Conservation (phyloP, 2,888 invertebrate genomes). For the Lycia hirtaria region DNA sequence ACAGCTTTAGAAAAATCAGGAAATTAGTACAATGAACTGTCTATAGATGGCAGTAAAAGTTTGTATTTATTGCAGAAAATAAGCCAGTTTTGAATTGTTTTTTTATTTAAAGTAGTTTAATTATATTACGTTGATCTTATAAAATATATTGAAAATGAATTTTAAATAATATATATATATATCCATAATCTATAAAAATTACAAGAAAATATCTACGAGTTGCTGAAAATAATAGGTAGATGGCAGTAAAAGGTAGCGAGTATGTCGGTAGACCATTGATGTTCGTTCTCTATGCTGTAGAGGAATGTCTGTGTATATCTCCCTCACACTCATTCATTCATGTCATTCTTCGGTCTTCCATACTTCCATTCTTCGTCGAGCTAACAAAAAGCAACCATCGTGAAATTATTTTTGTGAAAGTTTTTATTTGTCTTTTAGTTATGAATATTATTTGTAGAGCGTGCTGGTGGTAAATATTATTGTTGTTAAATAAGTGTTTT, state of each 20-base stretch:
- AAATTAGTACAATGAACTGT: background rate
- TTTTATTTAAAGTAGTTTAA: background rate
- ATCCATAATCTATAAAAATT: background rate
- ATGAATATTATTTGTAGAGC: constrained; percentile 14
- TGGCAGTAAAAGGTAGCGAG: constrained; percentile 36
- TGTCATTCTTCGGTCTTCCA: no score
- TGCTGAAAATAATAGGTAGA: constrained; percentile 28
- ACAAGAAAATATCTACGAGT: background rate
- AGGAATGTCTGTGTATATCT: no score
- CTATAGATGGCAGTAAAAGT: constrained; percentile 10
- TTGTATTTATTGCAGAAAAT: background rate
- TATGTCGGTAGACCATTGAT: no score
- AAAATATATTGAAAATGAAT: no score
- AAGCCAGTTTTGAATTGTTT: background rate
- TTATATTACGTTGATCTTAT: no score
- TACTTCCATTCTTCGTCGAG: constrained; percentile 25
- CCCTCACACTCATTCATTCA: constrained; percentile 30
- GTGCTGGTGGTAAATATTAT: constrained; percentile 34
- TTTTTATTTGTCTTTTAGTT: constrained; percentile 35
- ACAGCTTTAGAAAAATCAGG: background rate
- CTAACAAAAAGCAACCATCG: no score
- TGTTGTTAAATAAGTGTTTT: constrained; percentile 28
- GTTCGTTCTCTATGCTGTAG: no score
- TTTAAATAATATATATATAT: no score
- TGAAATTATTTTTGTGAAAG: constrained; percentile 37